Base-by-base conservation (phyloP, 2,797 vertebrate species). In the Eremophila alpestris region DNA sequence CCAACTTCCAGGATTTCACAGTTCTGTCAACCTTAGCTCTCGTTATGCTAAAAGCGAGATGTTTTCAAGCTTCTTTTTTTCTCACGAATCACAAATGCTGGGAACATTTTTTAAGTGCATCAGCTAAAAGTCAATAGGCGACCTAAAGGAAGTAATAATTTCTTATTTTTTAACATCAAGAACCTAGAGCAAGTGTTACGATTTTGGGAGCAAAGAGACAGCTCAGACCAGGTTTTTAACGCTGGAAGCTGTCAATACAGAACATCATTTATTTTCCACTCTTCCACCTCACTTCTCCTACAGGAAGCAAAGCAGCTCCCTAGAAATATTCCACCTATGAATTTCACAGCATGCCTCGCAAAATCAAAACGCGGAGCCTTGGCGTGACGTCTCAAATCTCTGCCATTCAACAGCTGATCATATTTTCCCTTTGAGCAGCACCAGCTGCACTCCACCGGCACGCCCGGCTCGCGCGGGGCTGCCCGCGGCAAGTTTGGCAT, bases 1-100 rank as follows among this genome's bases (percentile, higher is more conserved):
- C 79, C 87, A 90, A 76, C 85, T 84, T 83, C 9, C 60, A 75
- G 85, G 8, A 1, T 87, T 89, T 84, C 63, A 3, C 79, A 85
- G 69, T 34, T 89, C 89, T 83, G 85, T 73, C 93, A 91, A 63
- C 94, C 92, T 82, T n/a, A 58, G 67, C 82, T 93, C 89, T 94
- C 51, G 0, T 88, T 93, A 89, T 21, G 48, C 58, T 85, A 85
- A 60, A 90, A 71, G 69, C 0, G 10, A 76, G 68, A 81, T 18
- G 23, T 85, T 93, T 94, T 73, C 63, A 51, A 94, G 80, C 58
- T 58, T 46, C 63, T 73, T 64, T 82, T 74, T 60, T 32, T 54
- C 36, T 73, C 73, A n/a, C 0, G 0, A 71, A 55, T 68, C 65
- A 29, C 27, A 36, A 81, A 94, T 32, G 40, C 48, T 45, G 59